A percentile compares a stretch with the other conserved stretches of the same genome.
Conservation (phyloP, 2,113 vertebrate species). For the Phrynosoma blainvillii region DNA sequence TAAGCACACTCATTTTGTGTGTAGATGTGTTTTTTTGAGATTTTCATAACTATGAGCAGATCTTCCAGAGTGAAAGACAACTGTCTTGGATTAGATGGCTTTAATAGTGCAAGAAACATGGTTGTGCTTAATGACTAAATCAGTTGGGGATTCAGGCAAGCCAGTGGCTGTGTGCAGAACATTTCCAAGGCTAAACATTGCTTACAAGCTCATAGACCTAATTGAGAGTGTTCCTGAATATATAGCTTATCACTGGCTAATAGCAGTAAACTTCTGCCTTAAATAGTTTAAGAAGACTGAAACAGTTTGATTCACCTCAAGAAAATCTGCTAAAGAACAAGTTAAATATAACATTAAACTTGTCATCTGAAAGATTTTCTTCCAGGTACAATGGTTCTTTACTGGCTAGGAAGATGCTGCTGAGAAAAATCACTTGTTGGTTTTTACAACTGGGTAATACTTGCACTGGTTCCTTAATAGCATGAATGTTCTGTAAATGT, state of each 20-base stretch:
- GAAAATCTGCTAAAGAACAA: background rate
- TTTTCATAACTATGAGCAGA: background rate
- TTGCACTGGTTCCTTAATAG: background rate
- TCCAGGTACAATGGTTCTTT: conserved; percentile 1
- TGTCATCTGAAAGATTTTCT: conserved; percentile 1
- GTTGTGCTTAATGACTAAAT: background rate
- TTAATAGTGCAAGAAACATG: background rate
- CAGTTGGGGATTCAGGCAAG: background rate
- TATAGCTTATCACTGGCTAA: background rate
- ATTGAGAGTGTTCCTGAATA: background rate
- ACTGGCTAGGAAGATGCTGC: background rate
- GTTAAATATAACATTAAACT: conserved; percentile 4
- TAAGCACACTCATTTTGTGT: background rate
- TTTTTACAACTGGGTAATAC: background rate
- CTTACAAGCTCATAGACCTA: background rate
- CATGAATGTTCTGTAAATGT: background rate
- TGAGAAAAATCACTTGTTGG: conserved; percentile 9
- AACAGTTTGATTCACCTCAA: background rate
- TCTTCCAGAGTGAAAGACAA: background rate
- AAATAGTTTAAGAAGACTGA: background rate
- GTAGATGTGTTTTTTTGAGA: background rate
- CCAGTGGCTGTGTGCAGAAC: background rate
- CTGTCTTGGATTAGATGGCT: background rate
- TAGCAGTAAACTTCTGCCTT: background rate
- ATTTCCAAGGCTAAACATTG: background rate